Evolutionary conservation across 2,888 invertebrate genomes (phyloP), one percentile per base, ranked within the genome.

Genomic region (Drosophila neonasuta): DNA sequence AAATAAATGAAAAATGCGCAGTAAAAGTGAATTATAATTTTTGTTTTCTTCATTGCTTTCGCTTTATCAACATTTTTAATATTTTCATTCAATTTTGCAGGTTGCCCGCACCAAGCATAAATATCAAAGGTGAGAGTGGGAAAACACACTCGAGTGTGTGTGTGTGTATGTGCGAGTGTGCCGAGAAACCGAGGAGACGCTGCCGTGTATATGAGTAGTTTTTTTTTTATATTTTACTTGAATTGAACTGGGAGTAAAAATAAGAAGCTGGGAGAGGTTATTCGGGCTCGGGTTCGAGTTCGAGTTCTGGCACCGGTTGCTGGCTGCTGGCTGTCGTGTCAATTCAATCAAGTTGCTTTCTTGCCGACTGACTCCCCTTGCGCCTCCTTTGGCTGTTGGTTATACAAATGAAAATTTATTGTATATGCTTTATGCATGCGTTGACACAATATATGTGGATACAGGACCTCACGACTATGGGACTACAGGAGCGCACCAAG

Each of bases 331-430:
- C 46, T 45, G 77, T 72, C 70, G 68, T 78, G 81, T 83, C 81
- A 83, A 82, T 82, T 82, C 81, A 82, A 82, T 82, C 81, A 83
- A 82, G 76, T 77, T 70, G 58, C 75, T 74, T 70, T 61, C 69
- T 64, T 72, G 63, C 62, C 51, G 44, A 17, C 55, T 42, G 44
- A 13, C 55, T 42, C 48, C 62, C 45, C 56, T 51, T 32, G 55
- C 50, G 60, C 68, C 64, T 58, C 72, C 64, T 57, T 57, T 46
- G 66, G 74, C 65, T 71, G 80, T 81, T 83, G 81, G 79, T 78
- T 70, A 82, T 68, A 78, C 81, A 83, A 82, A 82, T 83, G 81
- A 82, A 81, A 82, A 83, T 82, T 82, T 83, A 82, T 82, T 82
- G 76, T 83, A 81, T 78, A 67, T 78, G 80, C 80, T 80, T 80